Base-by-base conservation (phyloP, 1,140 invertebrate species). In the Centruroides sculpturatus region DNA sequence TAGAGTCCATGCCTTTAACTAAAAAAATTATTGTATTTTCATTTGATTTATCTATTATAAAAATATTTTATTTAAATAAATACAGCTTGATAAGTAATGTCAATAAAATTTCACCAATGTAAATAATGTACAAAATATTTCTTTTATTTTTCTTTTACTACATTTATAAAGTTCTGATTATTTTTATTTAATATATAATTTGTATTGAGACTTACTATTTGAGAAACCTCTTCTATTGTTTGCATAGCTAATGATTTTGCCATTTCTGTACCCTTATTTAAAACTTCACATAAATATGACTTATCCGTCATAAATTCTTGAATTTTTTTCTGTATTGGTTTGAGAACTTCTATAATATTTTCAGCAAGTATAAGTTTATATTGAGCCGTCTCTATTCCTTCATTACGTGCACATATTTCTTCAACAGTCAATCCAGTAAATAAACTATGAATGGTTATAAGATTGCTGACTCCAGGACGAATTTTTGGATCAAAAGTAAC, bases 391-490 rank as follows among this genome's bases (percentile, higher is more conserved):
- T 87, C 82, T 12, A 92, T 65, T 11, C 75, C 73, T 63, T 76
- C 70, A 34, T 76, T 79, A 73, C 92, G 82, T 59, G 80, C 72
- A 69, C 84, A 84, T 64, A 92, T 85, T 61, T 85, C 78, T 62
- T 87, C 80, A 1, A 81, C 75, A n/a, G 78, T 73, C 72, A 82
- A 77, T 35, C 82, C 84, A 35, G 81, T 83, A 3, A 88, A 75
- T 51, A 86, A 74, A 47, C 85, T 84, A 76, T 96, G 89, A 62
- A 98, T 86, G 55, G 77, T 76, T 63, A 98, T 80, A 8, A 98
- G 76, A 78, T 96, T 97, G 12, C 90, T 80, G 23, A 98, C 84
- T 12, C 89, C 93, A 0, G 90, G 88, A 61, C 94, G 78, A 3
- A 71, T 75, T 56, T 80, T 78, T 0, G 84, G 84, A 66, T 94